Percentiles rank a stretch among this genome's conserved stretches.
Evolutionary conservation across 2,113 vertebrate species (phyloP).

Genomic region (Hippocampus abdominalis): DNA sequence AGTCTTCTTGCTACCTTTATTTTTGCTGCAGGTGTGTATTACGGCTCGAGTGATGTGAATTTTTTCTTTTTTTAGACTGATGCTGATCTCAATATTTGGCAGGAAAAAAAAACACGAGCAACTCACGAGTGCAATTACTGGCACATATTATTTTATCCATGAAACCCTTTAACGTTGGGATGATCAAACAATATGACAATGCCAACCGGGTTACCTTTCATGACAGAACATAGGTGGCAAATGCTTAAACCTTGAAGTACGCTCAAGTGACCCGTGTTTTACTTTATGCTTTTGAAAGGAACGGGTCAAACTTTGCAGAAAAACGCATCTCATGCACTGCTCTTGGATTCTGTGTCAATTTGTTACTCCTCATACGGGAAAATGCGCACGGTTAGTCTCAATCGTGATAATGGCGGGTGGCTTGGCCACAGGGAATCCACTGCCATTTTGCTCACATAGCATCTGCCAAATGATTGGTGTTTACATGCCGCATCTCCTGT

Average conservation of each 20-base stretch:
- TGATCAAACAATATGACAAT: neutral
- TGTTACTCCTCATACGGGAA: conserved; percentile 79
- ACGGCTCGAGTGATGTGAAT: too few species aligned
- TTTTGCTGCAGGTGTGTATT: too few species aligned
- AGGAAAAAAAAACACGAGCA: too few species aligned
- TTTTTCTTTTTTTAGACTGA: too few species aligned
- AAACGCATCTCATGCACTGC: conserved; percentile 2
- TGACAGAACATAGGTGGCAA: neutral
- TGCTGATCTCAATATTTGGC: too few species aligned
- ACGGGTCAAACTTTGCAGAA: neutral
- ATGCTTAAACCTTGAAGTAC: neutral
- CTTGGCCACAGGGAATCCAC: conserved; percentile 70
- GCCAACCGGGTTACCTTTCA: neutral
- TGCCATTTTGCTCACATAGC: conserved; percentile 74
- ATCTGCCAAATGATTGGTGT: conserved; percentile 84
- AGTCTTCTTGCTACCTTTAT: too few species aligned
- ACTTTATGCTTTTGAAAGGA: neutral
- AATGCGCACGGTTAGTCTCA: conserved; percentile 78
- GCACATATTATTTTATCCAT: too few species aligned
- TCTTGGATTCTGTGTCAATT: conserved; percentile 75
- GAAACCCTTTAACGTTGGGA: neutral
- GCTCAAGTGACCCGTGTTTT: neutral
- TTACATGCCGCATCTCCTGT: conserved; percentile 74
- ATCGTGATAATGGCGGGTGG: conserved; percentile 78
- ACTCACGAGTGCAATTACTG: too few species aligned